phyloP scores from a whole-genome alignment of 2,888 invertebrate species.

The Drosophila affinis region DNA sequence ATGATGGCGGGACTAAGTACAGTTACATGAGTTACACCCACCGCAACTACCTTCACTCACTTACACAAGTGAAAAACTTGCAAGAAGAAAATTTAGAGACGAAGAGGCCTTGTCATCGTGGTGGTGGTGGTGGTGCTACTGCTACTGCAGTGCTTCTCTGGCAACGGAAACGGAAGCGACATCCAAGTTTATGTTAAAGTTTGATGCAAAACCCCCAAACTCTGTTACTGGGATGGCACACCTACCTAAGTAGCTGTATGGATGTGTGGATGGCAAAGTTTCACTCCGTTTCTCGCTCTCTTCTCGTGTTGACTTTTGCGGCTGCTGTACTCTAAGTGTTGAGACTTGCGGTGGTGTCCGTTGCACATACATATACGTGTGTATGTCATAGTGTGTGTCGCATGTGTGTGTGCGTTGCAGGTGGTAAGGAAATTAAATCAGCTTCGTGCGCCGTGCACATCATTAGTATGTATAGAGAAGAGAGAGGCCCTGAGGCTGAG shows the following conservation, averaged over 20 bases:
- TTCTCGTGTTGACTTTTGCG: constrained; percentile 67
- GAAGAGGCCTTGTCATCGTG: constrained; percentile 22
- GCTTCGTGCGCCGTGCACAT: constrained; percentile 72
- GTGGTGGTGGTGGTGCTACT: constrained; percentile 1
- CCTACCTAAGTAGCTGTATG: constrained; percentile 58
- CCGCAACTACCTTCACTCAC: constrained; percentile 20
- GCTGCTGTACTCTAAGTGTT: constrained; percentile 54
- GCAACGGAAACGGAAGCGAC: constrained; percentile 74
- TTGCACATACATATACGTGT: constrained; percentile 37
- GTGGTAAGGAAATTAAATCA: constrained; percentile 75
- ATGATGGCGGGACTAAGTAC: constrained; percentile 52
- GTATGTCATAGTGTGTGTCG: not conserved
- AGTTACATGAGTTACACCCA: constrained; percentile 41
- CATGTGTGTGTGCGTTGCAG: constrained; percentile 41
- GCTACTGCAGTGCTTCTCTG: constrained; percentile 37
- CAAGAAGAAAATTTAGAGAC: constrained; percentile 65
- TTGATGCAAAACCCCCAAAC: constrained; percentile 66
- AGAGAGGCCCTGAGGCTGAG: constrained; percentile 4
- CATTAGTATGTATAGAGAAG: constrained; percentile 70
- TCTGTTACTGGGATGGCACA: constrained; percentile 14
- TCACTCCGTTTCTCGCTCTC: constrained; percentile 31
- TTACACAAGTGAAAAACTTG: constrained; percentile 46
- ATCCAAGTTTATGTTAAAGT: constrained; percentile 77
- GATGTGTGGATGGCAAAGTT: constrained; percentile 58
- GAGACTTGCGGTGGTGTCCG: constrained; percentile 64